Evolutionary conservation across 2,797 vertebrate species (phyloP).

Genomic region (Margarornis squamiger): DNA sequence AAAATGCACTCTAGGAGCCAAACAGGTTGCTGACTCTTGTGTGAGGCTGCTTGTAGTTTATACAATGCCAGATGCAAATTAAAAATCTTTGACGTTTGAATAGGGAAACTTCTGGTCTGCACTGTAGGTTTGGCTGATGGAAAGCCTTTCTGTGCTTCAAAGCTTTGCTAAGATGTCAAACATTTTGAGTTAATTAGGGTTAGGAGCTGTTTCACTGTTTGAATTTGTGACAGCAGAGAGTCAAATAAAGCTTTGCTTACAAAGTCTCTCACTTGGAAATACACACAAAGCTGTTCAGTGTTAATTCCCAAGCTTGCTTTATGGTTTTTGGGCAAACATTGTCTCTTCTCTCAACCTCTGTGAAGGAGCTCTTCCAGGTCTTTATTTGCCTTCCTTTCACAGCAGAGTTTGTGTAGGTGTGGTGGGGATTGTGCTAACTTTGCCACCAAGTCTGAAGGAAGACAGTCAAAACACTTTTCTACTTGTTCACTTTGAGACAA

Average conservation of each 20-base stretch:
- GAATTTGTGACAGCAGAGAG: slow-evolving; percentile 26
- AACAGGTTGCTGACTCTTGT: neutral
- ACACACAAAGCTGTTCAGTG: slow-evolving; percentile 14
- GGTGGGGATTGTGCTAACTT: slow-evolving; percentile 9
- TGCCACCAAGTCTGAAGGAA: neutral
- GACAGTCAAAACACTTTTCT: neutral
- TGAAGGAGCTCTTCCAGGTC: slow-evolving; percentile 21
- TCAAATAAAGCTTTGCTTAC: slow-evolving; percentile 57
- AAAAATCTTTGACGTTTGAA: neutral
- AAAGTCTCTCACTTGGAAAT: slow-evolving; percentile 7
- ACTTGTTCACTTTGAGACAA: neutral
- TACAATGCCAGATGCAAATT: neutral
- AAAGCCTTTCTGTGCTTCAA: neutral
- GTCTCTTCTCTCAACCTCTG: neutral
- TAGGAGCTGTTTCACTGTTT: neutral
- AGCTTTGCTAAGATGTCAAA: slow-evolving; percentile 34
- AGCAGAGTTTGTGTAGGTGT: slow-evolving; percentile 23
- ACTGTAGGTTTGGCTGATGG: neutral
- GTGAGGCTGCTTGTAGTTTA: neutral
- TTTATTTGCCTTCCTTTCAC: slow-evolving; percentile 43
- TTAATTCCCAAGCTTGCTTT: slow-evolving; percentile 36
- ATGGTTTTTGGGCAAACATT: slow-evolving; percentile 8
- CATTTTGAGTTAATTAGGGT: slow-evolving; percentile 52
- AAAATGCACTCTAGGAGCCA: neutral
- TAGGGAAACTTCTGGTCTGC: neutral